Evolutionary conservation across 2,888 invertebrate genomes (phyloP).

Genomic region (Xestia c-nigrum): DNA sequence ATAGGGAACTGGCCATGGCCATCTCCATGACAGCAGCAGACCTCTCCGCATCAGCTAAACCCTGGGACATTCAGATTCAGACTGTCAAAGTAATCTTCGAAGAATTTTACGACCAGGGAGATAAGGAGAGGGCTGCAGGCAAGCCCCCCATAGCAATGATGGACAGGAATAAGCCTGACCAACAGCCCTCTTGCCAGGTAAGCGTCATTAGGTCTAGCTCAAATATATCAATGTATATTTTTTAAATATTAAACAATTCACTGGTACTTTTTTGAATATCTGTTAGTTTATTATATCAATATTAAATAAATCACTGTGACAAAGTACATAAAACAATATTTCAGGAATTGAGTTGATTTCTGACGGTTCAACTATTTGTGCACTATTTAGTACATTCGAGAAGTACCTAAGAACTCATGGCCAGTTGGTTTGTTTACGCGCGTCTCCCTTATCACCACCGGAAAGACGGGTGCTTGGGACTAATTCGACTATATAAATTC

Average conservation of each 20-base stretch:
- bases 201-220: not conserved
- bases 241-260: not conserved
- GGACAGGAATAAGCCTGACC: conserved; percentile 93
- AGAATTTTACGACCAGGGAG: conserved; percentile 95
- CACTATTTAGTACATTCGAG: too few species aligned
- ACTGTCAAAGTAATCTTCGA: conserved; percentile 95
- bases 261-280: not conserved
- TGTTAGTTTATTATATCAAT: too few species aligned
- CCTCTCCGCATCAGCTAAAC: conserved; percentile 95
- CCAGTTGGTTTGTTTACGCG: too few species aligned
- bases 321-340: too few species aligned
- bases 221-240: not conserved
- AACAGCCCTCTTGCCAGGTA: conserved; percentile 94
- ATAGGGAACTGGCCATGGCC: conserved; percentile 89
- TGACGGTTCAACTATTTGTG: too few species aligned
- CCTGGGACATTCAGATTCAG: conserved; percentile 95
- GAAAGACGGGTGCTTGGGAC: too few species aligned
- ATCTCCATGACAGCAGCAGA: conserved; percentile 96
- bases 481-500: too few species aligned
- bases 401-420: too few species aligned
- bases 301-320: too few species aligned
- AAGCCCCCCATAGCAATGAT: conserved; percentile 95
- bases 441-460: too few species aligned
- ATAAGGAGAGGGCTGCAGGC: conserved; percentile 93
- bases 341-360: too few species aligned